These are phyloP conservation scores for Calliopsis andreniformis DNA, from an alignment of 1,140 invertebrate genomes.

Conservation along the genomic window DNA sequence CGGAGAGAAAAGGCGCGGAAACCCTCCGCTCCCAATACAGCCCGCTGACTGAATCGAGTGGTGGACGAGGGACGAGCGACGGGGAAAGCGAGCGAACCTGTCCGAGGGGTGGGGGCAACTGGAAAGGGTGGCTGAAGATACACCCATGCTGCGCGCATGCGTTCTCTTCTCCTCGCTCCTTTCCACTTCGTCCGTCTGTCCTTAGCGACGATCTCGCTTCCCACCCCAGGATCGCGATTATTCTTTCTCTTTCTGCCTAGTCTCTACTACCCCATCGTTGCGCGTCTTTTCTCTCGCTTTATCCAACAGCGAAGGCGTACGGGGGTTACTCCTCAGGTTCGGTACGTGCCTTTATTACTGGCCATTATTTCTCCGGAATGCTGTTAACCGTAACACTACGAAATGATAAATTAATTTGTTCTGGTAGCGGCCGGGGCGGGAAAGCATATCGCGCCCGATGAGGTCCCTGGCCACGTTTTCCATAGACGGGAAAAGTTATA, in stretches of 20 bases:
- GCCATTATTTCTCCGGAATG: slow-evolving; percentile 54
- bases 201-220: not conserved
- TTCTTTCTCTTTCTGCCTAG: not conserved
- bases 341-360: slow-evolving; percentile 51
- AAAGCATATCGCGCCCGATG: slow-evolving; percentile 36
- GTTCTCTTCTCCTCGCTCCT: slow-evolving; percentile 38
- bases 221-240: not conserved
- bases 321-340: slow-evolving; percentile 28
- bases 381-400: slow-evolving; percentile 58
- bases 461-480: slow-evolving; percentile 20
- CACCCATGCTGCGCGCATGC: slow-evolving; percentile 75
- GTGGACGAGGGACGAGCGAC: slow-evolving; percentile 69
- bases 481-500: slow-evolving; percentile 37
- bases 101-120: slow-evolving; percentile 21
- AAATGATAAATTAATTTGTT: slow-evolving; percentile 68
- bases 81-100: slow-evolving; percentile 38
- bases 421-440: slow-evolving; percentile 35
- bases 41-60: slow-evolving; percentile 77
- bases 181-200: slow-evolving; percentile 19
- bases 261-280: slow-evolving; percentile 1
- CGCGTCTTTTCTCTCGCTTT: slow-evolving; percentile 30
- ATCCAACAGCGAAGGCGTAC: slow-evolving; percentile 21
- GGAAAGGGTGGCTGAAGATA: slow-evolving; percentile 69
- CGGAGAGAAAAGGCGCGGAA: slow-evolving; percentile 70
- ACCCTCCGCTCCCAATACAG: slow-evolving; percentile 76